These are phyloP conservation scores for Drosophila baimaii DNA, from an alignment of 1,140 invertebrate species.

Conservation along the genomic window DNA sequence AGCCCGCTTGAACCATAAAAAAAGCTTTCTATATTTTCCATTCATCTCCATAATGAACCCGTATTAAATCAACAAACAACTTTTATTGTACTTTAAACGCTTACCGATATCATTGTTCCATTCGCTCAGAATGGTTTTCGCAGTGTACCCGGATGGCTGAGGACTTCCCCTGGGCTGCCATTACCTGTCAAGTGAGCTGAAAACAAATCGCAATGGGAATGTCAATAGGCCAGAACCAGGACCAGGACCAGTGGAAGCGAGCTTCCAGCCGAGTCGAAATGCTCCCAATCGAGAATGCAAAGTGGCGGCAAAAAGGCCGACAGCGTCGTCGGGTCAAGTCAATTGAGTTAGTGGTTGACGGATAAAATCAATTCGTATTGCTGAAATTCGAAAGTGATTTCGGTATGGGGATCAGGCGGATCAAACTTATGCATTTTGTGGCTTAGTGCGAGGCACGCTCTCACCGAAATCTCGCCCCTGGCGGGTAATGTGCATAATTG, in stretches of 20 bases:
- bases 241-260: slow-evolving; percentile 33
- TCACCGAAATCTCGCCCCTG: neutral
- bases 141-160: slow-evolving; percentile 27
- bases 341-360: slow-evolving; percentile 69
- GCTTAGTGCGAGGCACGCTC: neutral
- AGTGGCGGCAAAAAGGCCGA: slow-evolving; percentile 74
- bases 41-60: neutral
- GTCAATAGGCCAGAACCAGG: slow-evolving; percentile 72
- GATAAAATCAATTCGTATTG: slow-evolving; percentile 54
- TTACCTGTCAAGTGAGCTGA: slow-evolving; percentile 81
- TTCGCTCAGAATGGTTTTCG: neutral
- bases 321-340: slow-evolving; percentile 61
- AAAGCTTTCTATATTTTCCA: too few relatives aligned
- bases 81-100: too few relatives aligned
- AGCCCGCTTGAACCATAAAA: too few relatives aligned
- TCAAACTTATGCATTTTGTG: slow-evolving; percentile 50
- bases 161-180: slow-evolving; percentile 57
- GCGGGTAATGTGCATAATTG: slow-evolving; percentile 71
- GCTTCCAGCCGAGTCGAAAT: slow-evolving; percentile 28
- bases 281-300: slow-evolving; percentile 77
- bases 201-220: slow-evolving; percentile 80
- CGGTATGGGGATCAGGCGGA: neutral
- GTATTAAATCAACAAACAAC: neutral
- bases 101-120: too few relatives aligned
- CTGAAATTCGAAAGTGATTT: slow-evolving; percentile 37